Evolutionary conservation across 2,113 vertebrate genomes (phyloP).

Genomic region (Rhipidura dahli): DNA sequence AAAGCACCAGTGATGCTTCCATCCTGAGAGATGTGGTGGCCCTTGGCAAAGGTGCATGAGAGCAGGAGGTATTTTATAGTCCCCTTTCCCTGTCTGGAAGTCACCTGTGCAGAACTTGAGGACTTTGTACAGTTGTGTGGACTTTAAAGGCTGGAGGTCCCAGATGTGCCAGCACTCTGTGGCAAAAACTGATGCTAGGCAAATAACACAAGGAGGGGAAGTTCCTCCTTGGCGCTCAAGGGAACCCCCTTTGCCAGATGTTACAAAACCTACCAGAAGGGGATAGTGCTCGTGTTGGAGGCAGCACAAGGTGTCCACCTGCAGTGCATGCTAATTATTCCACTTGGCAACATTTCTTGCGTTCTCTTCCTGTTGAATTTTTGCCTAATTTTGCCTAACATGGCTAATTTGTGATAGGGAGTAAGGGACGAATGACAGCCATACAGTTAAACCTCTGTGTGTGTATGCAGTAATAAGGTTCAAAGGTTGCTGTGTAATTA

Average conservation of each 20-base stretch:
- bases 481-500: not conserved
- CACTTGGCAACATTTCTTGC: not conserved
- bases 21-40: not conserved
- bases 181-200: not conserved
- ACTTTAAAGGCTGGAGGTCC: not conserved
- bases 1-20: not conserved
- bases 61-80: not conserved
- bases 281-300: not conserved
- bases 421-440: not conserved
- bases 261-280: not conserved
- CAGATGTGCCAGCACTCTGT: not conserved
- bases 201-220: not conserved
- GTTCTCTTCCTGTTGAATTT: not conserved
- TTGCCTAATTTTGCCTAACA: not conserved
- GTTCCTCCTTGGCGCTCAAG: not conserved
- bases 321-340: not conserved
- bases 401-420: not conserved
- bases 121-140: not conserved
- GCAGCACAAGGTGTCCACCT: not conserved
- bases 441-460: not conserved
- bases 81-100: not conserved
- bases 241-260: rapidly evolving
- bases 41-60: not conserved
- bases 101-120: not conserved
- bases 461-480: not conserved